Evolutionary conservation across 2,888 invertebrate genomes (phyloP), one percentile per base, ranked within the genome.

Genomic region (Parelbella ahira): DNA sequence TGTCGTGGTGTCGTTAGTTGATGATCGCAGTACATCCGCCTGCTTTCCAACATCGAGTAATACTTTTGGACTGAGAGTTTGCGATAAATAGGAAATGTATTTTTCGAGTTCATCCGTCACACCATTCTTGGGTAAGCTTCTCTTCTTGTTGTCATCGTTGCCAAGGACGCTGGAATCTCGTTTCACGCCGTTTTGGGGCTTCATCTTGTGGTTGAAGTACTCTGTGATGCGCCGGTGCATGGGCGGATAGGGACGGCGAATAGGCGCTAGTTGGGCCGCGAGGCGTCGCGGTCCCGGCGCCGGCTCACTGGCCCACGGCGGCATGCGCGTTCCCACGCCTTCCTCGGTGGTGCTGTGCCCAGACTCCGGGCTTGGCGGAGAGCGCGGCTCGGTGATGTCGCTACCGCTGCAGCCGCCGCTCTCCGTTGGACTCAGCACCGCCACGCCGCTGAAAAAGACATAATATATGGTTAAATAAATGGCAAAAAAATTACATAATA

Each of bases 351-450:
- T 81, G 77, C 90, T 78, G 72, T 84, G 75, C 64, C 76, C 73
- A 53, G 90, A 89, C 63, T 89, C 88, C 54, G 93, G 92, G 78
- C 93, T 94, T 81, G 92, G 93, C 58, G 95, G 95, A 45, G 95
- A 95, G 52, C 94, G 93, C 42, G 95, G 95, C 78, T 95, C 95
- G 59, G 94, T 94, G 78, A 94, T 93, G 86, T 95, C 95, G 82
- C 94, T 95, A 60, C 90, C 84, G 61, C 89, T 89, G 89, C 73
- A 88, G 63, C 90, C 91, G 63, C 92, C 89, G 52, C 91, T 93
- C 60, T 93, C 93, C 48, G 92, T 90, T 66, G 93, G 92, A 84
- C 93, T 93, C 71, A 93, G 83, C 69, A 92, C 92, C 70, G 93
- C 95, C 68, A 95, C 95, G 58, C 96, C 95, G 90, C 95, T 95